Conservation (phyloP, 1,140 invertebrate species). For the Brachystomella parvula region DNA sequence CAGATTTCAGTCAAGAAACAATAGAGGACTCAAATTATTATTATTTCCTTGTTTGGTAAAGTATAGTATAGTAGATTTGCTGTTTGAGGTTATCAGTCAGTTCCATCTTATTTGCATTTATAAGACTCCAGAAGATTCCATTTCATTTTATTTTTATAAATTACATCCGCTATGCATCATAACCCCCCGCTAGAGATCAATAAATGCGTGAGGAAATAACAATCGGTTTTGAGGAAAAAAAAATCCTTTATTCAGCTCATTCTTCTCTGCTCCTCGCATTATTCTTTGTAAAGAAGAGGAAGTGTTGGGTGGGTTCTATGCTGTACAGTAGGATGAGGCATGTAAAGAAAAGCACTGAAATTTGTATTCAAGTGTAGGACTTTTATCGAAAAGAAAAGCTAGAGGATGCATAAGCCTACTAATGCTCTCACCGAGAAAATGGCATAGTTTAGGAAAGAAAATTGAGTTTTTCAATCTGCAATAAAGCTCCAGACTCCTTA, state of each 20-base stretch:
- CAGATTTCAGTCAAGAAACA: too few species aligned
- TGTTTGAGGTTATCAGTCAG: not conserved
- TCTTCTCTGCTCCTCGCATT: slow-evolving; percentile 1
- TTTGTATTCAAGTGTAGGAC: slow-evolving; percentile 36
- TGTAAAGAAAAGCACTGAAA: slow-evolving; percentile 31
- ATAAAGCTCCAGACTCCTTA: slow-evolving; percentile 32
- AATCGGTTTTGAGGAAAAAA: slow-evolving; percentile 20
- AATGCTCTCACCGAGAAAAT: slow-evolving; percentile 36
- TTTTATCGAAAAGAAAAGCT: slow-evolving; percentile 35
- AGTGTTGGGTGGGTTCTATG: not conserved
- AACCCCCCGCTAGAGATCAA: slow-evolving; percentile 7
- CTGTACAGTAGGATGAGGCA: slow-evolving; percentile 3
- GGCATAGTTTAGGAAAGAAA: slow-evolving; percentile 38
- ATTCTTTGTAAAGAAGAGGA: slow-evolving; percentile 11
- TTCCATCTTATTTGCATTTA: slow-evolving; percentile 8
- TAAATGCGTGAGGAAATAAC: slow-evolving; percentile 23
- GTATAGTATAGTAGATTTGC: too few species aligned
- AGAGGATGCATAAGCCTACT: slow-evolving; percentile 8
- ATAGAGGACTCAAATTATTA: too few species aligned
- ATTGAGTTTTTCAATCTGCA: slow-evolving; percentile 40
- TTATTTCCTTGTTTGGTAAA: too few species aligned
- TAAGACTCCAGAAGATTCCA: slow-evolving; percentile 2
- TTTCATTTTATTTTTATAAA: not conserved
- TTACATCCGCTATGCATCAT: slow-evolving; percentile 17
- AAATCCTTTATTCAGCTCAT: not conserved